phyloP scores from a whole-genome alignment of 2,888 invertebrate species.

The Blastobasis lacticolella region DNA sequence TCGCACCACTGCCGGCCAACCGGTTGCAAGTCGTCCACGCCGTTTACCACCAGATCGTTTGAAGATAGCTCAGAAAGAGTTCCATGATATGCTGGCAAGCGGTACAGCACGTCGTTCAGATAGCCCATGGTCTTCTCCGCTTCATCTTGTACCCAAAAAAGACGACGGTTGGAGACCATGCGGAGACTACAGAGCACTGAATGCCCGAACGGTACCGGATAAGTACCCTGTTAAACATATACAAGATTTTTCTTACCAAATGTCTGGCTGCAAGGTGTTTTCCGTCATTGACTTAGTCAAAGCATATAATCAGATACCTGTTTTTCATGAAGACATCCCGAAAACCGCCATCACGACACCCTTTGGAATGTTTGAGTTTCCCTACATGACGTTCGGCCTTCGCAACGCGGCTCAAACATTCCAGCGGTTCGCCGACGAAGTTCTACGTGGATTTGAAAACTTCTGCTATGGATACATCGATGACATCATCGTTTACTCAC shows the following conservation, averaged over 20 bases:
- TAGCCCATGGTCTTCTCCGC: conserved; percentile 28
- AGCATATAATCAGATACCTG: conserved; percentile 45
- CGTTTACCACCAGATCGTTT: conserved; percentile 26
- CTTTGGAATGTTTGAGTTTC: too few relatives aligned
- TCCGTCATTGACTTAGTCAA: conserved; percentile 13
- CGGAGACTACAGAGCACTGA: conserved; percentile 34
- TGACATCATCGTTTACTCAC: too few relatives aligned
- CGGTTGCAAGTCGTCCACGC: conserved; percentile 20
- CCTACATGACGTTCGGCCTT: too few relatives aligned
- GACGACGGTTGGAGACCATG: conserved; percentile 31
- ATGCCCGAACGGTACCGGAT: conserved; percentile 27
- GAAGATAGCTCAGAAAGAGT: conserved; percentile 24
- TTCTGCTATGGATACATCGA: too few relatives aligned
- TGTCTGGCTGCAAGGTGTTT: conserved; percentile 12
- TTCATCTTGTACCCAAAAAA: conserved; percentile 33
- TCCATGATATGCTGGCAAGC: conserved; percentile 21
- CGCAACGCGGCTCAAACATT: too few relatives aligned
- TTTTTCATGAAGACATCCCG: too few relatives aligned
- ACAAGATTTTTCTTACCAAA: conserved; percentile 10
- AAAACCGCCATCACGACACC: too few relatives aligned
- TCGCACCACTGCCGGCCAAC: conserved; percentile 23
- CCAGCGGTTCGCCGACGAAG: too few relatives aligned
- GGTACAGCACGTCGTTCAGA: conserved; percentile 17
- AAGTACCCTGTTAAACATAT: conserved; percentile 25
- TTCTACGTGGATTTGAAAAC: too few relatives aligned